Evolutionary conservation across 1,140 invertebrate species (phyloP).

Genomic region (Wiebesia pumilae): DNA sequence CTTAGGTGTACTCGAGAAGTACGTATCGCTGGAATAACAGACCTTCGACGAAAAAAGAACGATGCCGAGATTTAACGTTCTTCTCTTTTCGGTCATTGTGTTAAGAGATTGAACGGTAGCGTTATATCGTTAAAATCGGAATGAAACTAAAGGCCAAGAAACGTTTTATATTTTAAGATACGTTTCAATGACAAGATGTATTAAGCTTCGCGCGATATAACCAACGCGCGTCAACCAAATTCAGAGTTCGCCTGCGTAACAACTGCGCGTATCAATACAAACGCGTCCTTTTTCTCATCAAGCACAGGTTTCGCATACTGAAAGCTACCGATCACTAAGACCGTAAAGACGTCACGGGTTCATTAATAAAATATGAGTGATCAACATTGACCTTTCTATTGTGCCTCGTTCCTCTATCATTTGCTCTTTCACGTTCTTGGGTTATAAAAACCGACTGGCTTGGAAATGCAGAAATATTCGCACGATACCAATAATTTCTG

Average conservation of each 20-base stretch:
- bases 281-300: slow-evolving; percentile 26
- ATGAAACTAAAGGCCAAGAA: too few relatives aligned
- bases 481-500: not conserved
- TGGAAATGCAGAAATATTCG: not conserved
- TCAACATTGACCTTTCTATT: slow-evolving; percentile 1
- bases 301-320: slow-evolving; percentile 22
- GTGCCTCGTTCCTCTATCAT: not conserved
- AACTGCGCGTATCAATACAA: not conserved
- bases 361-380: slow-evolving; percentile 50
- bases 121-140: too few relatives aligned
- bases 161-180: not conserved
- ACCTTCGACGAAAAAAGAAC: too few relatives aligned
- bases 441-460: not conserved
- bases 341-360: not conserved
- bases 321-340: not conserved
- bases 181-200: not conserved
- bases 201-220: not conserved
- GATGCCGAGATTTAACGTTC: too few relatives aligned
- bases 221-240: not conserved
- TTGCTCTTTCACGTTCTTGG: not conserved
- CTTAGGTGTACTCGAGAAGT: too few relatives aligned
- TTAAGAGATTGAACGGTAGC: too few relatives aligned
- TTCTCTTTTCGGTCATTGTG: too few relatives aligned
- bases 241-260: not conserved
- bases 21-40: too few relatives aligned